A percentile compares a stretch with the other conserved stretches of the same genome.
Conservation (phyloP, 2,113 vertebrate genomes). For the Phyllostomus discolor region DNA sequence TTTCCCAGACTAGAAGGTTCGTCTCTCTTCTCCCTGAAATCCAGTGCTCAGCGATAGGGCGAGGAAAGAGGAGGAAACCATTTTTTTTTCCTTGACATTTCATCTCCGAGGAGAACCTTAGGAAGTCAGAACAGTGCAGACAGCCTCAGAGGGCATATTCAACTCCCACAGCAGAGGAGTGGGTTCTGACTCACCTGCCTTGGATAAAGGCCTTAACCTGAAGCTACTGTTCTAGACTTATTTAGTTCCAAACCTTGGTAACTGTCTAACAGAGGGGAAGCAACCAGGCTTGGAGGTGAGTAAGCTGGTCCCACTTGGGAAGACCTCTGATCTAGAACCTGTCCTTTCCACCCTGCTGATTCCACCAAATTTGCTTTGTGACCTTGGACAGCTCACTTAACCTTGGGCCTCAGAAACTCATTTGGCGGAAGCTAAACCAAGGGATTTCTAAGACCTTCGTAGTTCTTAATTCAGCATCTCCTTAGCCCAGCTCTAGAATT, state of each 20-base stretch:
- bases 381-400: not conserved
- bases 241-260: not conserved
- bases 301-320: not conserved
- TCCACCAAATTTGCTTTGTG: not conserved
- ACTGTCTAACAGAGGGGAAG: not conserved
- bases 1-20: not conserved
- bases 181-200: not conserved
- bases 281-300: not conserved
- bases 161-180: not conserved
- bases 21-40: not conserved
- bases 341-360: not conserved
- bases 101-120: constrained; percentile 1
- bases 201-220: not conserved
- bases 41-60: not conserved
- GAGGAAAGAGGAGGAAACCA: not conserved
- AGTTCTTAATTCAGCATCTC: not conserved
- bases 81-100: not conserved
- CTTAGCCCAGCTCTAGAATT: not conserved
- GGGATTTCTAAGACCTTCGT: not conserved
- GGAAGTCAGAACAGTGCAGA: not conserved
- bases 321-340: not conserved
- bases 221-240: not conserved
- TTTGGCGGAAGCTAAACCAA: not conserved
- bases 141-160: not conserved
- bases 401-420: not conserved